Base-by-base conservation (phyloP, 2,113 vertebrate genomes). In the Leptodactylus fuscus region DNA sequence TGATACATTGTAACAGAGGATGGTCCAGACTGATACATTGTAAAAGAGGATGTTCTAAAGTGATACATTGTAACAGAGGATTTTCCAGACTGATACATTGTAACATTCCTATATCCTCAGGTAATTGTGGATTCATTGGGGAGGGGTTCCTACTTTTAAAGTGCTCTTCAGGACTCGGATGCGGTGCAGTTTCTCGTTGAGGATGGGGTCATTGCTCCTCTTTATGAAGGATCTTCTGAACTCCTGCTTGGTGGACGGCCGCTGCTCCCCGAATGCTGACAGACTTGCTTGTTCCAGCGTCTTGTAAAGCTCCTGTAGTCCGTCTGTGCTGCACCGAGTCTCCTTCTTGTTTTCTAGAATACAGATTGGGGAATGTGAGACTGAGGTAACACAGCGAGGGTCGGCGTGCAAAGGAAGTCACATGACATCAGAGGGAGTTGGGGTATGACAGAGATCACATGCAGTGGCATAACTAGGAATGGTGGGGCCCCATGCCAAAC, bases 141-240 rank as follows among this genome's bases (percentile, higher is more conserved):
- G 73, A 5, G 2, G 46, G n/a, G 0, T 0, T 49, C 91, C 90
- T 94, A 97, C 97, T 95, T 98, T 98, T 89, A 98, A 91, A 87
- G 97, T 98, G 92, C 96, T 97, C 89, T 94, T 96, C 80, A 98
- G 95, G 69, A 93, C 95, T 88, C 97, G 93, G 90, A 98, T 95
- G 85, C 94, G 94, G 89, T 98, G 96, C 76, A 97, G 93, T 87
- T 96, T 94, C 71, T 98, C 96, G 24, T 98, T 98, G 86, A 97
- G 92, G 48, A 96, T 89, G 0, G 97, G 97, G 90, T 98, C 95
- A 2, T 96, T 95, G 83, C 92, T 93, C 80, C 94, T 89, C 88
- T 96, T 96, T 69, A 94, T 90, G 53, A 97, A 97, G 32, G 95
- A 96, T 85, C 93, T 95, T 51, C 96, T 93, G 80, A 96, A 95